These are phyloP conservation scores for Chelonoidis abingdonii DNA, from an alignment of 2,113 vertebrate species.

Conservation along the genomic window DNA sequence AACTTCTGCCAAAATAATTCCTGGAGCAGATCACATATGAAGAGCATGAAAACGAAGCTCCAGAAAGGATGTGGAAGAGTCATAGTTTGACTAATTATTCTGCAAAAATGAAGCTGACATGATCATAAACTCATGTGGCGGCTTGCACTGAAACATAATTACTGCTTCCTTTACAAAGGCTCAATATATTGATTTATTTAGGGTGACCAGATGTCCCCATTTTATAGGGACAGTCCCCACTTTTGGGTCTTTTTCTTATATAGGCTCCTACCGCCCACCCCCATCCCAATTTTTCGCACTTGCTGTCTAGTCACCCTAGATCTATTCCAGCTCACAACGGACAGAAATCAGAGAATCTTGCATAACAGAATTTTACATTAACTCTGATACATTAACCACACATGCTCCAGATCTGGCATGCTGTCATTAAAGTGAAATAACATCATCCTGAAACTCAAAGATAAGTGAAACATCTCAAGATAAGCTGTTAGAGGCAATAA, in stretches of 20 bases:
- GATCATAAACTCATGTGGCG: slow-evolving; percentile 8
- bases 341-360: slow-evolving; percentile 24
- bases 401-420: slow-evolving; percentile 5
- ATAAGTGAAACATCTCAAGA: neutral
- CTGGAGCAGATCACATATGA: slow-evolving; percentile 19
- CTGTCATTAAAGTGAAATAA: slow-evolving; percentile 30
- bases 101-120: slow-evolving; percentile 33
- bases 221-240: too few relatives aligned
- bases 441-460: neutral
- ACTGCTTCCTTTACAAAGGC: slow-evolving; percentile 15
- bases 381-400: neutral
- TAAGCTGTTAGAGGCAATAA: neutral
- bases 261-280: too few relatives aligned
- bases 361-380: slow-evolving; percentile 29
- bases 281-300: too few relatives aligned
- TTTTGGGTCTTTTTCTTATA: too few relatives aligned
- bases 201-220: too few relatives aligned
- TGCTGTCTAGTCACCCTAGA: neutral
- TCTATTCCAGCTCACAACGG: slow-evolving; percentile 48
- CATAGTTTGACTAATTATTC: slow-evolving; percentile 49
- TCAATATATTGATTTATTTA: slow-evolving; percentile 30
- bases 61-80: slow-evolving; percentile 44
- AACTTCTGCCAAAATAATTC: neutral
- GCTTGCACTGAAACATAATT: slow-evolving; percentile 42
- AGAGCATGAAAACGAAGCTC: slow-evolving; percentile 47